Evolutionary conservation across 2,113 vertebrate genomes (phyloP), one percentile per base, ranked within the genome.

Genomic region (Empidonax traillii): DNA sequence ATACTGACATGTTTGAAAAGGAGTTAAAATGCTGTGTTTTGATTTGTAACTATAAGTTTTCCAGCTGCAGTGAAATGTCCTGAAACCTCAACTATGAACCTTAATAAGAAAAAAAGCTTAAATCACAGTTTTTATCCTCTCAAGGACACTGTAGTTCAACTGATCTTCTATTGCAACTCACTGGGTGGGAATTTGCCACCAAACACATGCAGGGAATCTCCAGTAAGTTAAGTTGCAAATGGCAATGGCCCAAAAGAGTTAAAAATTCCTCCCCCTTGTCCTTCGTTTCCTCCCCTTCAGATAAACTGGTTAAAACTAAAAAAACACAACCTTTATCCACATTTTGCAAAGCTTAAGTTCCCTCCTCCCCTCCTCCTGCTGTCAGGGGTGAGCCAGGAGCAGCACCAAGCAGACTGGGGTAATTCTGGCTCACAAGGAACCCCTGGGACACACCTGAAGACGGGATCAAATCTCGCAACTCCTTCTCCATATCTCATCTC

Each of bases 371-470:
- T 62, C 18, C 28, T 61, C 5, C 39, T 46, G 65, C 31, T 58
- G 10, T 4, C 46, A 35, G 47, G 37, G 66, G 22, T 49, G 58
- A 25, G 39, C 4, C 27, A 24, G 58, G 35, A 41, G 33, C 59
- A 61, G 59, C 68, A 14, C 58, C 3, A 0, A 74, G 27, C 41
- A 31, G 66, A 6, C 3, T 1, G 4, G 56, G 61, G 12, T 11
- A 8, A 9, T 4, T 5, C 2, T 2, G 47, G 49, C 20, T 79
- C 12, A 1, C 20, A 2, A 18, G 44, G 35, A 61, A 25, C 14
- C 23, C 31, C 7, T 7, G 19, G 72, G 49, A 87, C 95, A 63
- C 81, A 99, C 98, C 98, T 98, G 98, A 98, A 99, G 72, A 98
- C 17, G 31, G 98, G 98, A 92, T 99, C 98, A 12, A 87, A 97